Conservation (phyloP, 2,113 vertebrate species). For the Pelobates fuscus region DNA sequence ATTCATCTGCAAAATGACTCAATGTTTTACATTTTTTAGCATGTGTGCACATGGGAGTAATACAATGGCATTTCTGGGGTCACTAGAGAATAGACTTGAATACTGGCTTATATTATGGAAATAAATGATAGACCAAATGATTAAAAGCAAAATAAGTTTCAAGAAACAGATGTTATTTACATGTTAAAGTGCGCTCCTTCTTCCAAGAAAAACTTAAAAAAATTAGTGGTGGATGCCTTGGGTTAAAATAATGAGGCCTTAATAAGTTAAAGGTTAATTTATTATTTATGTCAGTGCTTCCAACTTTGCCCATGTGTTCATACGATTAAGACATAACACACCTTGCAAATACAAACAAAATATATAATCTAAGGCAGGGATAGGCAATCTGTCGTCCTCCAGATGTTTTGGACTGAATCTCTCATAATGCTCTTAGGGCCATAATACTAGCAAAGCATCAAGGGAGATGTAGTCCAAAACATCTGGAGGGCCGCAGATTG, state of each 20-base stretch:
- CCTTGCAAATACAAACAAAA: too few relatives aligned
- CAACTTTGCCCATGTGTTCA: too few relatives aligned
- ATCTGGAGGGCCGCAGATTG: too few relatives aligned
- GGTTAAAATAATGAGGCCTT: background rate
- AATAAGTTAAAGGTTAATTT: background rate
- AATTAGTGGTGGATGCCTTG: background rate
- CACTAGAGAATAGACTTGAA: constrained; percentile 18
- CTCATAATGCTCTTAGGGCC: too few relatives aligned
- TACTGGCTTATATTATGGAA: constrained; percentile 19
- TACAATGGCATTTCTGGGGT: constrained; percentile 36
- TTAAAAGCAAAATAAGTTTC: background rate
- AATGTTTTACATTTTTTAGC: constrained; percentile 3
- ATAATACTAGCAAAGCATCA: too few relatives aligned
- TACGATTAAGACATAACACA: too few relatives aligned
- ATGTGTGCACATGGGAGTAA: constrained; percentile 29
- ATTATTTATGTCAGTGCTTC: too few relatives aligned
- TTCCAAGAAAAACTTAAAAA: background rate
- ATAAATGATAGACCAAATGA: constrained; percentile 14
- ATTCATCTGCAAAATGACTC: constrained; percentile 52
- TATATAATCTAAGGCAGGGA: too few relatives aligned
- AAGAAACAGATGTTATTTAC: constrained; percentile 11
- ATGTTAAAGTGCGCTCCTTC: background rate
- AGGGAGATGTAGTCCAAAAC: too few relatives aligned
- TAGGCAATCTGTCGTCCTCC: too few relatives aligned
- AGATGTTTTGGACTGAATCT: too few relatives aligned